A percentile compares a stretch with the other conserved stretches of the same genome.
These are phyloP conservation scores for Xiphophorus maculatus DNA, from an alignment of 2,113 vertebrate genomes.

Conservation along the genomic window DNA sequence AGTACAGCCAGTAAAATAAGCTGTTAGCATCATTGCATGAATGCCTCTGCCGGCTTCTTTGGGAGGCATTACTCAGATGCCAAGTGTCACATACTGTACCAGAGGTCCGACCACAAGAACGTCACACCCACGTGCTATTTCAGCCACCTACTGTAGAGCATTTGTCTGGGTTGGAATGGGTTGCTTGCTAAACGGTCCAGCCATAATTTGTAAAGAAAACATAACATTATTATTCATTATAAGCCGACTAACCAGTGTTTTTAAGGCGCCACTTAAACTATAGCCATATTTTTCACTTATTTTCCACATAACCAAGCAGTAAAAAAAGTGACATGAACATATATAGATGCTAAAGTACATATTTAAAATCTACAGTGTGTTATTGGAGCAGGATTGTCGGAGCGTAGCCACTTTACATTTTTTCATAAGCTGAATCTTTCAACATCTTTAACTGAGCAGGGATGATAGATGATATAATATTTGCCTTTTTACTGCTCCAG, in stretches of 20 bases:
- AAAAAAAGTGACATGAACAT: constrained; percentile 49
- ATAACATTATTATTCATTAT: constrained; percentile 45
- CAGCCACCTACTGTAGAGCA: constrained; percentile 50
- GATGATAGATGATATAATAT: constrained; percentile 52
- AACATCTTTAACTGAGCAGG: constrained; percentile 36
- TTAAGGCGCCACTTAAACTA: constrained; percentile 25
- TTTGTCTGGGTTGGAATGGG: constrained; percentile 28
- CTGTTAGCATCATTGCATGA: constrained; percentile 63
- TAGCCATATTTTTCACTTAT: constrained; percentile 23
- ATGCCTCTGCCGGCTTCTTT: constrained; percentile 53
- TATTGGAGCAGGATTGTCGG: constrained; percentile 18
- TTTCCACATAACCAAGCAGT: constrained; percentile 36
- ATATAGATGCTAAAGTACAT: constrained; percentile 42
- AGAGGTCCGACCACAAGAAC: constrained; percentile 59
- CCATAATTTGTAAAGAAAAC: constrained; percentile 54
- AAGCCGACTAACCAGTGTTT: constrained; percentile 34
- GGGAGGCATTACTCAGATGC: constrained; percentile 57
- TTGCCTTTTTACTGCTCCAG: constrained; percentile 55
- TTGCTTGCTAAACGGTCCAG: constrained; percentile 41
- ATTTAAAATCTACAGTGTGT: constrained; percentile 19
- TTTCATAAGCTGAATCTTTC: constrained; percentile 46
- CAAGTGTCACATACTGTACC: constrained; percentile 69
- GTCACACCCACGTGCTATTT: constrained; percentile 64
- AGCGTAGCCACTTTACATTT: constrained; percentile 39
- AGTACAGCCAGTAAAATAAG: constrained; percentile 48